These are phyloP conservation scores for Sebastes vulpes DNA, from an alignment of 2,797 vertebrate species.

Conservation along the genomic window DNA sequence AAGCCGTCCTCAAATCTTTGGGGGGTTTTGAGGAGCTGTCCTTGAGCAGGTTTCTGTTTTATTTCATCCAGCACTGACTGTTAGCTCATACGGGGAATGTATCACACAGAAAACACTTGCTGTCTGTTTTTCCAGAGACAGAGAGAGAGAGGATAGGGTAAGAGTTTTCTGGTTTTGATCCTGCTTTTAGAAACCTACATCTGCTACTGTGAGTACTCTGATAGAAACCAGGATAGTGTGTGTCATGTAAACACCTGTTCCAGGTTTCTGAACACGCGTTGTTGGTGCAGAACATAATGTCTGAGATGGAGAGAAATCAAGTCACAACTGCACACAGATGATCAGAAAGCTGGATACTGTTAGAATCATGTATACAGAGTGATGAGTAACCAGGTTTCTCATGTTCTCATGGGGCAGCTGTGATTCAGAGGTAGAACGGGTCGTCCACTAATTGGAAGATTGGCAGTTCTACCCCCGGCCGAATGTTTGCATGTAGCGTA, in stretches of 20 bases:
- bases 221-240: not conserved
- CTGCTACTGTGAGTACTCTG: not conserved
- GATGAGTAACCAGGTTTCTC: not conserved
- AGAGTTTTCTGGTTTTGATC: not conserved
- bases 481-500: too few relatives aligned
- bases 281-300: not conserved
- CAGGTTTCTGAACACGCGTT: not conserved
- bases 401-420: too few relatives aligned
- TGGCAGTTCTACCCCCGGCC: too few relatives aligned
- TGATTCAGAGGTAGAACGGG: too few relatives aligned
- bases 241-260: not conserved
- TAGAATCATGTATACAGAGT: not conserved
- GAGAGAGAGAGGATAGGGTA: not conserved
- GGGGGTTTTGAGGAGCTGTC: not conserved
- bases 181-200: not conserved
- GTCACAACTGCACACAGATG: not conserved
- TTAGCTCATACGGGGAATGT: not conserved
- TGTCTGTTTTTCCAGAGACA: not conserved
- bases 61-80: not conserved
- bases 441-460: too few relatives aligned
- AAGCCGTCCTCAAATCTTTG: not conserved
- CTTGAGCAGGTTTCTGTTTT: conserved; percentile 11
- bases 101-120: not conserved
- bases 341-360: not conserved
- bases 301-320: not conserved